Base-by-base conservation (phyloP, 1,140 invertebrate species). In the Pinna nobilis region DNA sequence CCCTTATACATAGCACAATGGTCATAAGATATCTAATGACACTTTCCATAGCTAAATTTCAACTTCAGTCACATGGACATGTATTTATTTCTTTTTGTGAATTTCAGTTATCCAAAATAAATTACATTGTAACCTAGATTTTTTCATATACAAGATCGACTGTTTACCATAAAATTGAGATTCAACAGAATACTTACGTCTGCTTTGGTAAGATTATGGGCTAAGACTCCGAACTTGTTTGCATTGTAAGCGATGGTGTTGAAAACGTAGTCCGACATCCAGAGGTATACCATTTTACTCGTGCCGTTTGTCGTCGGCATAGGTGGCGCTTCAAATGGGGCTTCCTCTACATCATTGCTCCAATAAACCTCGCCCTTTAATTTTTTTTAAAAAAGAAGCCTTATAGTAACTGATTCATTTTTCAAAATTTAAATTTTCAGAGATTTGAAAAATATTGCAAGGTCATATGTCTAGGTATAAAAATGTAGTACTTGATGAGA, bases 251-350 rank as follows among this genome's bases (percentile, higher is more conserved):
- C 32, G 20, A 78, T 61, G 20, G 76, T 70, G 59, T 78, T 80
- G 20, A 70, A 69, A 20, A 79, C 49, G 44, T 73, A 82, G 41
- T 82, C 71, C 18, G 76, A 77, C 2, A 78, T 37, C 78, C 78
- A 80, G 20, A 82, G 25, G 39, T 82, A 82, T 53, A 80, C 30
- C 81, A 82, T 82, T 11, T 44, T 66, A 28, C 51, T 63, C n/a
- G 23, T 57, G 33, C 74, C 55, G 0, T 65, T 15, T 20, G n/a
- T 65, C 11, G 49, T 23, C 32, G 77, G 76, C 11, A 83, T 28
- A 7, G 77, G 51, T 13, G 51, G 23, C 9, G 80, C 72, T 18
- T 53, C 23, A 47, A 83, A 78, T 30, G 82, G 82, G 7, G 74
- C 49, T 47, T 75, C 66, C 23, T 65, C 32, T 30, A 30, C 67